phyloP scores from a whole-genome alignment of 2,888 invertebrate species.

The Lepidocyrtinus sp. region DNA sequence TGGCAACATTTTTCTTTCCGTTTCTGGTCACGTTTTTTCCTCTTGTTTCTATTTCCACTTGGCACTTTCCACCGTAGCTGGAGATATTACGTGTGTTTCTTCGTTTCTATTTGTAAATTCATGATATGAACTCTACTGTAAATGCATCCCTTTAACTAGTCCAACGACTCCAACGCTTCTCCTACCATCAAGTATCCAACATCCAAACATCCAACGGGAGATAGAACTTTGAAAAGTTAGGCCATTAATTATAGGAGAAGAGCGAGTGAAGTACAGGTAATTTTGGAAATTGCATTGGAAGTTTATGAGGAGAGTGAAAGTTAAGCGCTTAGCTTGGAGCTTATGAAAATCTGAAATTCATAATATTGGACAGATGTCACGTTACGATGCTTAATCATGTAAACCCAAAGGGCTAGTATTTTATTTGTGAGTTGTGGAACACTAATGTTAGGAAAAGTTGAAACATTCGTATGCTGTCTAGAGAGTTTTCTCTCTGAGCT shows the following conservation, averaged over 20 bases:
- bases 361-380: slow-evolving; percentile 9
- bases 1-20: no score
- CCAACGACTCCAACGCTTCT: no score
- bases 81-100: no score
- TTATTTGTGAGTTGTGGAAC: background rate
- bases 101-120: no score
- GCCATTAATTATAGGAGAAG: background rate
- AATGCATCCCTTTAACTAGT: no score
- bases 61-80: no score
- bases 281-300: background rate
- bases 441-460: background rate
- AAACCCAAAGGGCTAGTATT: background rate
- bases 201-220: no score
- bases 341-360: background rate
- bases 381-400: slow-evolving; percentile 13
- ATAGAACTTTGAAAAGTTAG: background rate
- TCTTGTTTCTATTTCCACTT: no score
- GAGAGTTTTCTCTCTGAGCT: background rate
- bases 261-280: background rate
- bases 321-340: background rate
- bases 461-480: slow-evolving; percentile 6
- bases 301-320: background rate
- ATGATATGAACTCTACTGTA: no score
- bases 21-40: no score
- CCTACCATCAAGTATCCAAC: no score